Evolutionary conservation across 2,888 invertebrate genomes (phyloP), one percentile per base, ranked within the genome.

Genomic region (Brachynemurus nebulosus): DNA sequence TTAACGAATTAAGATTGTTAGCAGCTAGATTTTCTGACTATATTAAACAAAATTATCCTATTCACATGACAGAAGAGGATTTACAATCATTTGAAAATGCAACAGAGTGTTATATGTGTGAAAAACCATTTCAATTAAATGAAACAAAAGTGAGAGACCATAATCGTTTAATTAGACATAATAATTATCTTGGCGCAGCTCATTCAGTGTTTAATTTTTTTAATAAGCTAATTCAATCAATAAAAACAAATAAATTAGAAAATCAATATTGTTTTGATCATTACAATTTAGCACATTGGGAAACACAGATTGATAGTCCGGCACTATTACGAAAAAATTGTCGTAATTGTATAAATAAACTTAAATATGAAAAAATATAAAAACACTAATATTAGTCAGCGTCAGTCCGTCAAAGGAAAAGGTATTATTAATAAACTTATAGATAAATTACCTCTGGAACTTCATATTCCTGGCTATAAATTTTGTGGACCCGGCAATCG

Each of bases 91-190:
- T 40, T 40, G 7, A 16, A 20, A 23, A 11, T 19, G 40, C 40
- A 16, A 20, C 40, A 23, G 16, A 8, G 14, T 45, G 48, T 43
- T 42, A 42, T 20, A 47, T 48, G 18, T 48, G 48, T 40, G 5
- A 23, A 19, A 44, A 46, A 39, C 11, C 19, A 8, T 46, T 50
- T 39, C 18, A 8, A 18, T 3, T 6, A 1, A n/a, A 12, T 6
- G 30, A 30, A 14, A n/a, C n/a, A 30, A 30, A 30, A 30, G 30
- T 14, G 30, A 4, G 30, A 11, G 51, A 48, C n/a, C 39, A 42
- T 4, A 47, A 51, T 44, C 52, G 51, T 33, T 42, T 36, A 19
- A 50, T 51, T 27, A 14, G 48, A 8, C 47, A 47, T 11, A 48
- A 48, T 11, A 44, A 40, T 17, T 51, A 25, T 38, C 34, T 46